Percentiles rank a stretch among this genome's conserved stretches.
Evolutionary conservation across 35 echinoderm and acorn worm genomes (phyloP).

Genomic region (Holothuria glaberrima): DNA sequence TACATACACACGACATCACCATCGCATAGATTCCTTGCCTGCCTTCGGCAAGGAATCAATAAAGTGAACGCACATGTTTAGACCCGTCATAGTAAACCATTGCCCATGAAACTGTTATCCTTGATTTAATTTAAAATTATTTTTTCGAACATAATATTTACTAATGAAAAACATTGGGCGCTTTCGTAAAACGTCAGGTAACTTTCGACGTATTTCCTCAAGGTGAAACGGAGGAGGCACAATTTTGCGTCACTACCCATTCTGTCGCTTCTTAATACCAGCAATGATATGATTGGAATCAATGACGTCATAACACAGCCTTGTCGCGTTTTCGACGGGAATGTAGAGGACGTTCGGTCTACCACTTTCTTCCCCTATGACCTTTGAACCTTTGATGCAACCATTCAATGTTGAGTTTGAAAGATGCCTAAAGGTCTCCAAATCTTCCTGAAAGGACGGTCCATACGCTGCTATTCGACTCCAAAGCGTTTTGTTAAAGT

Average conservation of each 20-base stretch:
- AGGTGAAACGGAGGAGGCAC: too few relatives aligned
- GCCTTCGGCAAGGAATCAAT: too few relatives aligned
- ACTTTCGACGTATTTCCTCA: too few relatives aligned
- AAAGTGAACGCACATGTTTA: too few relatives aligned
- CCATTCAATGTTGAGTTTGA: neutral
- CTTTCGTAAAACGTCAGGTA: too few relatives aligned
- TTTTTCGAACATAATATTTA: too few relatives aligned
- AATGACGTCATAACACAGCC: neutral
- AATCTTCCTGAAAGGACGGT: conserved; percentile 54
- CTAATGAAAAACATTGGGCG: too few relatives aligned
- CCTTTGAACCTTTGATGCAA: neutral
- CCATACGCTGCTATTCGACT: conserved; percentile 61
- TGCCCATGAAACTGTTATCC: too few relatives aligned
- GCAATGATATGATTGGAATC: neutral
- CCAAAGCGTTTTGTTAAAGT: conserved; percentile 74
- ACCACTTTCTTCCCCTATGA: neutral
- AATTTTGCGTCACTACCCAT: neutral
- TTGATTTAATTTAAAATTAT: too few relatives aligned
- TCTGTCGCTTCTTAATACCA: neutral
- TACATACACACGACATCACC: too few relatives aligned
- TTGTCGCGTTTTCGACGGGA: neutral
- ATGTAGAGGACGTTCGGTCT: neutral
- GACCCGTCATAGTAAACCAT: too few relatives aligned
- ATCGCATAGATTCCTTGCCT: too few relatives aligned
- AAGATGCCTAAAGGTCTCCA: conserved; percentile 55